Base-by-base conservation (phyloP, 2,113 vertebrate species). In the Laticauda laticaudata region DNA sequence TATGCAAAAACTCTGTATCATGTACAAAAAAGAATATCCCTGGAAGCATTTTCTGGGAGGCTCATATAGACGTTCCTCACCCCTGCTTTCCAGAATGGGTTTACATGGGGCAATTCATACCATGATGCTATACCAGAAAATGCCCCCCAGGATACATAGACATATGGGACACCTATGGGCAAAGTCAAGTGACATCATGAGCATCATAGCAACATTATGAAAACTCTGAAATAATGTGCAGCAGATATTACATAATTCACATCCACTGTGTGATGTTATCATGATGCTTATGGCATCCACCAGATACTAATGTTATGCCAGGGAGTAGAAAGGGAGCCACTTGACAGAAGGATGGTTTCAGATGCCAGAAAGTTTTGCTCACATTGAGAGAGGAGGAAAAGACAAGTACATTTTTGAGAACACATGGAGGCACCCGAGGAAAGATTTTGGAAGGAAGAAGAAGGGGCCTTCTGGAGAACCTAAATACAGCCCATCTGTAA, bases 51-150 rank as follows among this genome's bases (percentile, higher is more conserved):
- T 54, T 43, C 90, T 3, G 20, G 75, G 0, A 3, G 81, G 94
- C 96, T 97, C 98, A 98, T 91, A 91, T 94, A 94, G 15, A 90
- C 90, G 96, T 96, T 99, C 99, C 94, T 97, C 89, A 92, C 96
- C 97, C 98, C 97, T 98, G 97, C 96, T 21, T 85, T 97, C 98
- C 97, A 69, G 34, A 23, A 87, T 95, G 96, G 96, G 95, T 99
- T 98, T 98, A 93, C 95, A 96, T 98, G 94, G 96, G 97, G 96
- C 96, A 96, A 98, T 93, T 99, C 99, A 99, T 98, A n/a, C 89
- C 91, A 95, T 97, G 98, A 98, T 59, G 96, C 91, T n/a, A 91
- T 92, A 57, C 94, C 92, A 93, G 96, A 96, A 90, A 89, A 96
- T 57, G 93, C 96, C 92, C 75, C 34, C 34, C 91, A 75, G 57